These are phyloP conservation scores for Sparidentex hasta DNA, from an alignment of 2,797 vertebrate genomes.

Conservation along the genomic window DNA sequence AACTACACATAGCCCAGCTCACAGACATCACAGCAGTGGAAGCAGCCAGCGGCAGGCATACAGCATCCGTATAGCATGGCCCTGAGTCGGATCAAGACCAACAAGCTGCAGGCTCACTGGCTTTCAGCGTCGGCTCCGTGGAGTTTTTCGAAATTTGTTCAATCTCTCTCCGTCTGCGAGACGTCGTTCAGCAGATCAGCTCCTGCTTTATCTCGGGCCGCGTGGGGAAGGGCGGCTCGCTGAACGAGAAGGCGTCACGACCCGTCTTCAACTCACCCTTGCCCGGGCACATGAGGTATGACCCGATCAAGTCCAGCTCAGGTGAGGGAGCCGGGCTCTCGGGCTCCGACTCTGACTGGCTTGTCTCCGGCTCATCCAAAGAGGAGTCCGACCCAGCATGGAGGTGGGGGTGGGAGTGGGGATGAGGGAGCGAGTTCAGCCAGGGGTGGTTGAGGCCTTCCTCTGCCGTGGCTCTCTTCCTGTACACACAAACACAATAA, in stretches of 20 bases:
- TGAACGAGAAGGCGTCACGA: constrained; percentile 83
- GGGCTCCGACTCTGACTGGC: constrained; percentile 86
- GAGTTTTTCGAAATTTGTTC: background rate
- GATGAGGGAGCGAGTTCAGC: constrained; percentile 74
- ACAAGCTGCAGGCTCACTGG: constrained; percentile 46
- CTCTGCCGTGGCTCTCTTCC: constrained; percentile 87
- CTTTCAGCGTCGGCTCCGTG: constrained; percentile 41
- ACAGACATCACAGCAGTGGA: constrained; percentile 73
- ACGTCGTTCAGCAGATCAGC: constrained; percentile 83
- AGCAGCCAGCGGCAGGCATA: constrained; percentile 57
- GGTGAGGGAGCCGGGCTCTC: constrained; percentile 82
- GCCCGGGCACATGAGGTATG: constrained; percentile 80
- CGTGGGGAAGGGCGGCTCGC: constrained; percentile 78
- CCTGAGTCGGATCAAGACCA: constrained; percentile 27
- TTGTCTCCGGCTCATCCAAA: constrained; percentile 81
- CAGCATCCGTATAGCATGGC: constrained; percentile 53
- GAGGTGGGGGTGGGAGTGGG: constrained; percentile 63
- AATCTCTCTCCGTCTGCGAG: constrained; percentile 24
- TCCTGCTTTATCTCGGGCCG: constrained; percentile 86
- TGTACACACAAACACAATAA: constrained; percentile 80
- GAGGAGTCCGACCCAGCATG: constrained; percentile 56
- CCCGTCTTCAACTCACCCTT: constrained; percentile 84
- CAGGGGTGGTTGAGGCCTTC: constrained; percentile 88
- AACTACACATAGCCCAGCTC: constrained; percentile 57
- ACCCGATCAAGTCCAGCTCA: constrained; percentile 79